A percentile compares a stretch with the other conserved stretches of the same genome.
Conservation (phyloP, 2,113 vertebrate genomes). For the Copsychus sechellarum region DNA sequence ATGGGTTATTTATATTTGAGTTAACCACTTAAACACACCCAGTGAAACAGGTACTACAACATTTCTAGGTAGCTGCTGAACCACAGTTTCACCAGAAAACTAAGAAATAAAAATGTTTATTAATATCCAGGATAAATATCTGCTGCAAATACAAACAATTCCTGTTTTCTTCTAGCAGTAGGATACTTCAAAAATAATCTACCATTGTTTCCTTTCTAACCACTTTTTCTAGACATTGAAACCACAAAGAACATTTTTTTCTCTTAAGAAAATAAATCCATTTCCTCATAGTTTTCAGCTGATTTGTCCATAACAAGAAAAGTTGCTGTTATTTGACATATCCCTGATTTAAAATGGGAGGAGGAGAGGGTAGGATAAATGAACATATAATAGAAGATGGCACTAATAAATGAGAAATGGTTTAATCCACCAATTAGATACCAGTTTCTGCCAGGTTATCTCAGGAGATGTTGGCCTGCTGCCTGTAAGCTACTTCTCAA, state of each 20-base stretch:
- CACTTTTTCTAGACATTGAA: not conserved
- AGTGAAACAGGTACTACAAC: not conserved
- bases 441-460: not conserved
- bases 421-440: not conserved
- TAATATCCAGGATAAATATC: not conserved
- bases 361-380: rapidly evolving
- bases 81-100: not conserved
- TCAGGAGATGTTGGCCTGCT: not conserved
- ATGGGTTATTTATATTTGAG: not conserved
- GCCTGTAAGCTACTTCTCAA: not conserved
- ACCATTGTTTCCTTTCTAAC: not conserved
- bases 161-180: not conserved
- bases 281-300: not conserved
- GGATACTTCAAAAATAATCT: not conserved
- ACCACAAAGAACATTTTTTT: not conserved
- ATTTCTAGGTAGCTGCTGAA: not conserved
- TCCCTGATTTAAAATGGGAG: not conserved
- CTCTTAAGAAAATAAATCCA: not conserved
- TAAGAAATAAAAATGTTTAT: not conserved
- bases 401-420: not conserved
- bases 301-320: not conserved
- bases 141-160: not conserved
- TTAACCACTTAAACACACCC: not conserved
- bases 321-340: not conserved
- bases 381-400: not conserved